Evolutionary conservation across 2,113 vertebrate species (phyloP).

Genomic region (Seriola aureovittata): DNA sequence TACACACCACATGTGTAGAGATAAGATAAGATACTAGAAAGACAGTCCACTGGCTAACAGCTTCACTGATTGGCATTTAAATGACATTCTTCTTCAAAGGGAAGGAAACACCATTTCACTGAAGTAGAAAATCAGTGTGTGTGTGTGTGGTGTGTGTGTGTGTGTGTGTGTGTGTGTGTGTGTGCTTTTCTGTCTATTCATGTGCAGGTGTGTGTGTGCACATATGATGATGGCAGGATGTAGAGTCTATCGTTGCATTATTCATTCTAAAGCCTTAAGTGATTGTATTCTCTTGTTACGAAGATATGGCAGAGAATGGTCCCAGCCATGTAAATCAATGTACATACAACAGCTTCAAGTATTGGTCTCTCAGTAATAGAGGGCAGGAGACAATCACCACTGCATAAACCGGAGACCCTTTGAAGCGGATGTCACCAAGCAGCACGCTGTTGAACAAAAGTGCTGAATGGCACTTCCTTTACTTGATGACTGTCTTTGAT

Average conservation of each 20-base stretch:
- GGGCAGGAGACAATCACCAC: slow-evolving; percentile 75
- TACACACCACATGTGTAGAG: too few relatives aligned
- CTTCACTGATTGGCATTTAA: slow-evolving; percentile 65
- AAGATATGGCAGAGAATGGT: slow-evolving; percentile 56
- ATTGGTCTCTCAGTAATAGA: slow-evolving; percentile 66
- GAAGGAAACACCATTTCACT: slow-evolving; percentile 31
- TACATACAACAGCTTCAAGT: slow-evolving; percentile 70
- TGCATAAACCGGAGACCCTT: slow-evolving; percentile 59
- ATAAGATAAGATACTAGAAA: background rate
- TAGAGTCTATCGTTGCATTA: slow-evolving; percentile 69
- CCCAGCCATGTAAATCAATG: slow-evolving; percentile 73
- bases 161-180: background rate
- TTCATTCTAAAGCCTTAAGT: slow-evolving; percentile 70
- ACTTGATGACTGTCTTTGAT: slow-evolving; percentile 35
- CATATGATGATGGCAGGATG: slow-evolving; percentile 52
- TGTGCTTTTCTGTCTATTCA: slow-evolving; percentile 26
- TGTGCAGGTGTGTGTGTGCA: slow-evolving; percentile 21
- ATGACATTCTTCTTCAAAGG: slow-evolving; percentile 69
- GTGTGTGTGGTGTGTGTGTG: slow-evolving; percentile 38
- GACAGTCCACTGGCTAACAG: background rate
- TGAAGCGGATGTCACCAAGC: slow-evolving; percentile 70
- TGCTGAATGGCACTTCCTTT: slow-evolving; percentile 22
- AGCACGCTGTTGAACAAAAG: slow-evolving; percentile 27
- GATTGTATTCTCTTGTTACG: slow-evolving; percentile 68
- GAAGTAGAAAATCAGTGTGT: slow-evolving; percentile 35